Evolutionary conservation across 2,113 vertebrate species (phyloP).

Genomic region (Nansenia antarctica): DNA sequence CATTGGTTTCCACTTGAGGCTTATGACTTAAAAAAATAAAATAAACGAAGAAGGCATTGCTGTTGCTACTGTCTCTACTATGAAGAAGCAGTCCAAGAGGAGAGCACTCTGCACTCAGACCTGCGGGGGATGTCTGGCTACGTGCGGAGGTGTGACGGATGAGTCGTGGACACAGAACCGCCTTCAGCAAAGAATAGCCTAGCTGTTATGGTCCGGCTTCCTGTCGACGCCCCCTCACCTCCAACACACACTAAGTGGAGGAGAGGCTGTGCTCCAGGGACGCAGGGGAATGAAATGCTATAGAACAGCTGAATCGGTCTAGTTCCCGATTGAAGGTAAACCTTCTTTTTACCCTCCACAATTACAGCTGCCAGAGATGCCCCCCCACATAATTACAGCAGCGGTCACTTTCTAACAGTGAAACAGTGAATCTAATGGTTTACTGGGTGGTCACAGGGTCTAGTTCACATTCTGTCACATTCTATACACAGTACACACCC

Average conservation of each 20-base stretch:
- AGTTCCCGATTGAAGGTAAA: too few species aligned
- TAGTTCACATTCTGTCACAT: not conserved
- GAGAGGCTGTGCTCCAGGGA: not conserved
- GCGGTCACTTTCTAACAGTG: not conserved
- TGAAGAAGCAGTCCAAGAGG: too few species aligned
- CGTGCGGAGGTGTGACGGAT: conserved; percentile 35
- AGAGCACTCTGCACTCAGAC: conserved; percentile 31
- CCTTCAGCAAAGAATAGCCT: conserved; percentile 20
- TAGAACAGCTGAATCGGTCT: too few species aligned
- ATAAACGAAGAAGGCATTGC: not conserved
- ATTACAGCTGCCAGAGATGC: not conserved
- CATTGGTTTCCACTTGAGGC: too few species aligned
- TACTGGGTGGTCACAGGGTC: too few species aligned
- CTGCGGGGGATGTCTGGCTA: conserved; percentile 38
- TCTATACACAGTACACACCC: too few species aligned
- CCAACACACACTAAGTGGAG: not conserved
- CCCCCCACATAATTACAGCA: not conserved
- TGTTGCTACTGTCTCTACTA: conserved; percentile 28
- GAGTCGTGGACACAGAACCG: conserved; percentile 20
- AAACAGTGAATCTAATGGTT: not conserved
- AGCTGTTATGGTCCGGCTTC: not conserved
- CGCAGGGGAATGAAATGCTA: not conserved
- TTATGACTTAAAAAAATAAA: too few species aligned
- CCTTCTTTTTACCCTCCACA: not conserved
- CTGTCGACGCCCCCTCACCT: not conserved